These are phyloP conservation scores for Alloscopus bannaensis DNA, from an alignment of 2,888 invertebrate species.

Conservation along the genomic window DNA sequence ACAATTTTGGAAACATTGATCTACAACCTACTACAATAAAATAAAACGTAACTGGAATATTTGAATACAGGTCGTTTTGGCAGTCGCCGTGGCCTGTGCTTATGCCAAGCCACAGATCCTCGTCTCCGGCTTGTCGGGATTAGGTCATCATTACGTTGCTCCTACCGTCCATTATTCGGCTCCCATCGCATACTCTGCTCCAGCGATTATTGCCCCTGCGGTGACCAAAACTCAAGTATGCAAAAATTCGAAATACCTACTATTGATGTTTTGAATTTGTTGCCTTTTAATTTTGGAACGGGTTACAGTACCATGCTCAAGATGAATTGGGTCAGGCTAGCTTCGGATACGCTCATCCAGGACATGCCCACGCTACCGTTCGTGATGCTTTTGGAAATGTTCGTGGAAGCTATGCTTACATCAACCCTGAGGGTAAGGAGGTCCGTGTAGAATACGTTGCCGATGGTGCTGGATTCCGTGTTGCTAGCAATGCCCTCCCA, in stretches of 20 bases:
- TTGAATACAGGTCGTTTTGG: conserved; percentile 51
- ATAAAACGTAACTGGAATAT: background rate
- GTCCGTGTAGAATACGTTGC: conserved; percentile 76
- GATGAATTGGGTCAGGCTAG: conserved; percentile 75
- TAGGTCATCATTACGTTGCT: conserved; percentile 25
- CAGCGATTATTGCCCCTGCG: conserved; percentile 57
- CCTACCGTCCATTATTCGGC: conserved; percentile 21
- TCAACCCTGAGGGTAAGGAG: conserved; percentile 76
- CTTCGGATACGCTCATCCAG: conserved; percentile 74
- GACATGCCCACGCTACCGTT: conserved; percentile 75
- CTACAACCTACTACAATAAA: background rate
- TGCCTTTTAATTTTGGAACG: background rate
- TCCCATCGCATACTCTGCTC: conserved; percentile 39
- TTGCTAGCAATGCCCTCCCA: conserved; percentile 76
- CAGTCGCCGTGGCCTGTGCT: conserved; percentile 58
- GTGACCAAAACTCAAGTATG: conserved; percentile 60
- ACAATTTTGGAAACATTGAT: background rate
- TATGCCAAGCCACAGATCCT: conserved; percentile 42
- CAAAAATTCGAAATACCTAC: background rate
- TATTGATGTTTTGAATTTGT: background rate
- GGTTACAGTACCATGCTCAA: conserved; percentile 71
- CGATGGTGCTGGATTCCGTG: conserved; percentile 76
- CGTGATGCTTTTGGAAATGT: conserved; percentile 72
- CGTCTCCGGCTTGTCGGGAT: conserved; percentile 30
- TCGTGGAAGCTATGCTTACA: conserved; percentile 75